A percentile compares a stretch with the other conserved stretches of the same genome.
These are phyloP conservation scores for Aegypius monachus DNA, from an alignment of 2,113 vertebrate genomes.

Conservation along the genomic window DNA sequence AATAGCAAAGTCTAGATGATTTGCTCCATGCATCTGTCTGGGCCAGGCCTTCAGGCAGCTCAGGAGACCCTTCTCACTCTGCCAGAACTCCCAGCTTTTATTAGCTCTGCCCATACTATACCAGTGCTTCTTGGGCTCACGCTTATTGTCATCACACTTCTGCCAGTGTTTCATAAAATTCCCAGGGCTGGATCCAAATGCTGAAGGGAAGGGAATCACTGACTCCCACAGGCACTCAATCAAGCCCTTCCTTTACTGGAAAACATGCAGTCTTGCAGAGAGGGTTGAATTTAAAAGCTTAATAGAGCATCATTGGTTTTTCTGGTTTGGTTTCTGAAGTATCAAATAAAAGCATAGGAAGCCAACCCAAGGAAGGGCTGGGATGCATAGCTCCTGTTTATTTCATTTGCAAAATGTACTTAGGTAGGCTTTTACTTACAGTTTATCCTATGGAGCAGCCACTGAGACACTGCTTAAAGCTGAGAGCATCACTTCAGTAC, in stretches of 20 bases:
- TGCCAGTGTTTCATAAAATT: neutral
- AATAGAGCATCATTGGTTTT: neutral
- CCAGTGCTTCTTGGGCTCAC: neutral
- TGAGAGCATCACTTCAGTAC: neutral
- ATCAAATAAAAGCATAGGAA: neutral
- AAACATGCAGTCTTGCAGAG: neutral
- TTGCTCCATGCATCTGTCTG: neutral
- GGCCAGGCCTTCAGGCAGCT: neutral
- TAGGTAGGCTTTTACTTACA: neutral
- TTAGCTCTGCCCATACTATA: neutral
- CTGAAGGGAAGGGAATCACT: neutral
- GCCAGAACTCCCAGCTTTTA: neutral
- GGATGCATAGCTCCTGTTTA: neutral
- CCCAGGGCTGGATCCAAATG: neutral
- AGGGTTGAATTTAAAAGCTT: neutral
- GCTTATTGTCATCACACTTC: neutral
- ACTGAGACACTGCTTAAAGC: neutral
- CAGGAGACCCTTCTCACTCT: neutral
- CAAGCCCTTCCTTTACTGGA: neutral
- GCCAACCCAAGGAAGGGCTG: neutral
- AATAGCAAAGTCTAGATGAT: neutral
- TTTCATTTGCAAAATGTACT: neutral
- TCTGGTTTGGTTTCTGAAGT: neutral
- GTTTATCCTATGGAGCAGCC: neutral
- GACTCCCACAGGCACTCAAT: neutral